Evolutionary conservation across 2,797 vertebrate genomes (phyloP), one percentile per base, ranked within the genome.

Genomic region (Lophotriccus pileatus): DNA sequence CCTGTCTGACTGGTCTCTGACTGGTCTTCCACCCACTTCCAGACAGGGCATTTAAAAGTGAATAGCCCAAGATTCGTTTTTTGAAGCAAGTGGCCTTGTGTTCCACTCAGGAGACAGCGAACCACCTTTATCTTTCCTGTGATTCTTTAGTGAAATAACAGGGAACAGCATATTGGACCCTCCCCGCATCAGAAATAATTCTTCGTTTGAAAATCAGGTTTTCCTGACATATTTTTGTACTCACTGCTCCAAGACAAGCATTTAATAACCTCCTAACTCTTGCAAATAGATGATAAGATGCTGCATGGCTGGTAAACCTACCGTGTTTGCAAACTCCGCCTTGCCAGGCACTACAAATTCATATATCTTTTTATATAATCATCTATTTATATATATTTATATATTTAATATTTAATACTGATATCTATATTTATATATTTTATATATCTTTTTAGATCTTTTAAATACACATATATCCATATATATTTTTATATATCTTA

Each of bases 1-100:
- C 95, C 80, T 2, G 89, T 96, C 44, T 24, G 87, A 94, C 94
- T 36, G 49, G 60, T 94, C 91, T 96, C 44, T 27, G 87, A 94
- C 94, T 36, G 49, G 53, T 94, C 91, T 62, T 72, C 68, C 36
- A 49, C 39, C 37, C 20, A 0, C 60, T 70, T 44, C 14, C 19
- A 91, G 12, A 34, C 74, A 56, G 80, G 75, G 34, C 56, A 80
- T 8, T 87, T 53, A 18, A 39, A 81, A 93, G 24, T 4, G 17
- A 90, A 84, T 37, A 80, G 86, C 44, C 43, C 74, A 87, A 82
- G 30, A 83, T 23, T 47, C 43, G 32, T 9, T 37, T 80, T 87
- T 46, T 43, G 28, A 72, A 68, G 82, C 28, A 46, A 87, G 50
- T 0, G 44, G 79, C 75, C 23, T 70, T 22, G 59, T 4, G 17